phyloP scores from a whole-genome alignment of 2,797 vertebrate species.

The Molossus alvarezi region DNA sequence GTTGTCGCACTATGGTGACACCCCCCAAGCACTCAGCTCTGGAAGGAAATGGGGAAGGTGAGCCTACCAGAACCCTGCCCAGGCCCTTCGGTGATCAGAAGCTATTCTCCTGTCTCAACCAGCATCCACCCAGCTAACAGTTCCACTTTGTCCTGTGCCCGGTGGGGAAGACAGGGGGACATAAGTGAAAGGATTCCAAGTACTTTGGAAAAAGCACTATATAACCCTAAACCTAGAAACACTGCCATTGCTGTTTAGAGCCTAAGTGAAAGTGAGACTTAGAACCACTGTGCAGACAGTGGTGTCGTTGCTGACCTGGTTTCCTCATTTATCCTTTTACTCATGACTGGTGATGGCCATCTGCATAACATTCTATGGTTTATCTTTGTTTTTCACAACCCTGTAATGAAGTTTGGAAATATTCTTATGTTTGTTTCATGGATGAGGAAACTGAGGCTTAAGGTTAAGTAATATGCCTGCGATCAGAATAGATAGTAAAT shows the following conservation, averaged over 20 bases:
- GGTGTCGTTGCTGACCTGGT: neutral
- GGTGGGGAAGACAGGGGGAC: neutral
- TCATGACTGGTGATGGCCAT: slow-evolving; percentile 13
- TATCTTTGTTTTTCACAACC: slow-evolving; percentile 50
- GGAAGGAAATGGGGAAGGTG: neutral
- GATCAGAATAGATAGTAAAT: neutral
- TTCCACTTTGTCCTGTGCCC: neutral
- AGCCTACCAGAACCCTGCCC: neutral
- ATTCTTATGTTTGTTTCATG: slow-evolving; percentile 10
- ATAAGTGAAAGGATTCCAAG: neutral
- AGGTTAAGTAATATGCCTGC: slow-evolving; percentile 43
- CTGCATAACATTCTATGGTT: slow-evolving; percentile 12
- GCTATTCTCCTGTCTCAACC: neutral
- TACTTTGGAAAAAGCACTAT: neutral
- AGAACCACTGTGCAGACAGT: neutral
- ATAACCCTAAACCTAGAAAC: neutral
- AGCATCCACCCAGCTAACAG: neutral
- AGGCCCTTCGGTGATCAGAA: neutral
- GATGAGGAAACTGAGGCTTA: slow-evolving; percentile 71
- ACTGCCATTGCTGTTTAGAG: neutral
- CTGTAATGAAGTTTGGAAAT: slow-evolving; percentile 25
- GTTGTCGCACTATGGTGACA: neutral
- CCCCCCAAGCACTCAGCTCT: neutral
- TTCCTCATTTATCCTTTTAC: slow-evolving; percentile 54
- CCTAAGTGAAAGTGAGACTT: neutral